These are phyloP conservation scores for Cetonia aurata DNA, from an alignment of 2,888 invertebrate genomes.

Conservation along the genomic window DNA sequence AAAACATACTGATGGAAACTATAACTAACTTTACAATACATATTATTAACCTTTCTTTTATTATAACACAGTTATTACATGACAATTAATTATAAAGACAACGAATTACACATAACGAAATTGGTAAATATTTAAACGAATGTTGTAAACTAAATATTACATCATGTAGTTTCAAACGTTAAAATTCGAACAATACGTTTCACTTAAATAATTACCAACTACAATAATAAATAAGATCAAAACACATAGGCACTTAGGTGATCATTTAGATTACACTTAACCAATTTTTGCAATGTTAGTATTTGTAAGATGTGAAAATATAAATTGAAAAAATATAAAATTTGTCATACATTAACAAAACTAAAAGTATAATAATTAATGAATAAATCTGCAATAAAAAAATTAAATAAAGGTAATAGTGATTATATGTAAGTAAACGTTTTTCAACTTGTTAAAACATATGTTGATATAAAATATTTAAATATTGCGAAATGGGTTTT, in stretches of 20 bases:
- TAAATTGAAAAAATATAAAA: constrained; percentile 20
- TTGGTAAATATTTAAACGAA: constrained; percentile 40
- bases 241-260: constrained; percentile 52
- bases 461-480: not conserved
- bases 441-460: constrained; percentile 13
- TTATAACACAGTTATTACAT: constrained; percentile 39
- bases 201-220: constrained; percentile 32
- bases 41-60: constrained; percentile 31
- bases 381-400: not conserved
- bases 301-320: constrained; percentile 30
- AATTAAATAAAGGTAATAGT: constrained; percentile 1
- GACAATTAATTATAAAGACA: constrained; percentile 36
- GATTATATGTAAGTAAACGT: constrained; percentile 9
- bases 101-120: constrained; percentile 38
- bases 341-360: constrained; percentile 18
- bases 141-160: not conserved
- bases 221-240: constrained; percentile 38
- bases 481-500: constrained; percentile 25
- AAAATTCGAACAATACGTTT: not conserved
- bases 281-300: constrained; percentile 42
- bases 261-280: constrained; percentile 43
- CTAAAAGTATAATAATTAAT: constrained; percentile 21
- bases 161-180: not conserved
- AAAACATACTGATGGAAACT: constrained; percentile 41
- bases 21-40: constrained; percentile 44